phyloP scores from a whole-genome alignment of 2,797 vertebrate species.

The Paedocypris micromegethes region DNA sequence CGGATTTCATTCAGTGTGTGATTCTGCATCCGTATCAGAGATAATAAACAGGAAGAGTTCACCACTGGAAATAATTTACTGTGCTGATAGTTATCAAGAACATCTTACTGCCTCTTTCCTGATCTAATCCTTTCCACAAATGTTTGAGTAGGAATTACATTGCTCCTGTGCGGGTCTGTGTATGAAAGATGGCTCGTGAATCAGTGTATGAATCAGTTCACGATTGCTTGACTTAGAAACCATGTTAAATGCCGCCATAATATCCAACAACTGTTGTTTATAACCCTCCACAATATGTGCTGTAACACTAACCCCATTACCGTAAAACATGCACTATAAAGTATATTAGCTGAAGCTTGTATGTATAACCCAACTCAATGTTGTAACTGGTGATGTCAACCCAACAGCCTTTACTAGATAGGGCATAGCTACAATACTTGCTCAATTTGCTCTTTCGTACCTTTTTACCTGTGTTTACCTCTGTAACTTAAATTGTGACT shows the following conservation, averaged over 20 bases:
- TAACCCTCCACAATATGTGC: no score
- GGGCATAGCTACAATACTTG: no score
- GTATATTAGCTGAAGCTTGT: no score
- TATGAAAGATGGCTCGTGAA: not conserved
- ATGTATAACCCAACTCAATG: no score
- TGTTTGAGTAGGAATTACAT: slow-evolving; percentile 20
- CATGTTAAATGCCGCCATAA: slow-evolving; percentile 32
- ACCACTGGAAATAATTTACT: slow-evolving; percentile 20
- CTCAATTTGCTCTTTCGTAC: no score
- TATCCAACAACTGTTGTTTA: not conserved
- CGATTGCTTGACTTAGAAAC: slow-evolving; percentile 8
- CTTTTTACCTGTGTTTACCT: no score
- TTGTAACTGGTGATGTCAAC: no score
- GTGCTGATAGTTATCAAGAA: slow-evolving; percentile 21
- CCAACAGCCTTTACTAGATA: no score
- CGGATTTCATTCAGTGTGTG: slow-evolving; percentile 13
- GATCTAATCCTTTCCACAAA: slow-evolving; percentile 37
- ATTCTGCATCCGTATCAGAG: slow-evolving; percentile 37
- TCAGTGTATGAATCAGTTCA: slow-evolving; percentile 18
- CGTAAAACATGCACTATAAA: no score
- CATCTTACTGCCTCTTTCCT: slow-evolving; percentile 12
- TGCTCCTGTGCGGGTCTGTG: slow-evolving; percentile 7
- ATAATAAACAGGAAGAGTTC: slow-evolving; percentile 29
- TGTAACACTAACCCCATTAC: no score
- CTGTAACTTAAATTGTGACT: no score